Evolutionary conservation across 2,888 invertebrate species (phyloP), one percentile per base, ranked within the genome.

Genomic region (Tetranychus truncatus): DNA sequence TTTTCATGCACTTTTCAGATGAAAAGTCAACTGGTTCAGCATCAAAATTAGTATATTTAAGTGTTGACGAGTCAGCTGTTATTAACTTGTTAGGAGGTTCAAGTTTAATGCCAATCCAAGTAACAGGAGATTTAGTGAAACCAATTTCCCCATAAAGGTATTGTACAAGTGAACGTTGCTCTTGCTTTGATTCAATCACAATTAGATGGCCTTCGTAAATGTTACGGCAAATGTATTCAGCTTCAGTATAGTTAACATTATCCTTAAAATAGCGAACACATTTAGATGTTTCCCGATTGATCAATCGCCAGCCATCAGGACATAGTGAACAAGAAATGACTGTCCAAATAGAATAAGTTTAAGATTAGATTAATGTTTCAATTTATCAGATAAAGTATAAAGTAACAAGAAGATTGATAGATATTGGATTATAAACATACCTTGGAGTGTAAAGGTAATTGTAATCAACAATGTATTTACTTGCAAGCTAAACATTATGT

Each of bases 221-320:
- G 18, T 65, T 45, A 73, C 44, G 21, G 15, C 73, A 73, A 24
- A 73, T 73, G 55, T 55, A 73, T 65, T 73, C 34, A 46, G 73
- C 73, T 44, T 73, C 65, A 65, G 73, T 65, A 9, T 34, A 73
- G 11, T 73, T 73, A 21, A 73, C 66, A 7, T 24, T 55, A 66
- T 24, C n/a, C 45, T 73, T 20, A 44, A 73, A 73, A 73, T 65
- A 73, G 9, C 65, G 55, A 9, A 73, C 45, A 44, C 73, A 73
- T 55, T 72, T 72, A 15, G 44, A n/a, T 15, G 44, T 45, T 15
- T 72, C 20, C 11, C 44, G n/a, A 46, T 45, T 46, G 6, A 72
- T 45, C 4, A 44, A 9, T 45, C 20, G 11, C 72, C 72, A 72
- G 6, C 46, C 46, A 8, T 24, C 45, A 7, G 72, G 72, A 45